Evolutionary conservation across 2,797 vertebrate species (phyloP).

Genomic region (Galagoides demidoff): DNA sequence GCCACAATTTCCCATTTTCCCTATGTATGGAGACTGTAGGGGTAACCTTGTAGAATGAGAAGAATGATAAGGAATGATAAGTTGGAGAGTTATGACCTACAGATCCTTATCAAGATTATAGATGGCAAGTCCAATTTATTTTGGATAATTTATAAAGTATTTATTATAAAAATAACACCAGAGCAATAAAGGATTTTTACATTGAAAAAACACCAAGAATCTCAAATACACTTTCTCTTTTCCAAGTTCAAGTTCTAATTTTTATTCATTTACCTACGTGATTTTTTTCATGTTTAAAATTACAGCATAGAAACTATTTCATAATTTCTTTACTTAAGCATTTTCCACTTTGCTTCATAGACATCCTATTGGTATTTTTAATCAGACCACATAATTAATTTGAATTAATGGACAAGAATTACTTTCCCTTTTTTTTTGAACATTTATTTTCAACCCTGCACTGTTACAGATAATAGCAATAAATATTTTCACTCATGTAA

Average conservation of each 20-base stretch:
- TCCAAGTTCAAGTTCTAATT: conserved; percentile 21
- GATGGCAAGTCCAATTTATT: background rate
- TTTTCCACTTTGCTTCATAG: background rate
- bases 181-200: background rate
- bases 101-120: background rate
- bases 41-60: background rate
- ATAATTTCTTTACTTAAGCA: background rate
- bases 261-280: background rate
- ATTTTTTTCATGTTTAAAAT: conserved; percentile 25
- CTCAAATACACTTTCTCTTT: background rate
- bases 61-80: background rate
- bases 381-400: background rate
- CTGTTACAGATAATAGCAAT: background rate
- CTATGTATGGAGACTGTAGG: too few relatives aligned
- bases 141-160: background rate
- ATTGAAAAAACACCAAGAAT: background rate
- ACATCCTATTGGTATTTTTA: conserved; percentile 9
- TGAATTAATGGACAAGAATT: conserved; percentile 19
- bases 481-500: conserved; percentile 31
- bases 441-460: conserved; percentile 34
- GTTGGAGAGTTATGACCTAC: background rate
- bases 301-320: background rate
- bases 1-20: too few relatives aligned
- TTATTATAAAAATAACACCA: background rate
- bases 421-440: background rate